Conservation (phyloP, 1,140 invertebrate species). For the Leptinotarsa undecemlineata region DNA sequence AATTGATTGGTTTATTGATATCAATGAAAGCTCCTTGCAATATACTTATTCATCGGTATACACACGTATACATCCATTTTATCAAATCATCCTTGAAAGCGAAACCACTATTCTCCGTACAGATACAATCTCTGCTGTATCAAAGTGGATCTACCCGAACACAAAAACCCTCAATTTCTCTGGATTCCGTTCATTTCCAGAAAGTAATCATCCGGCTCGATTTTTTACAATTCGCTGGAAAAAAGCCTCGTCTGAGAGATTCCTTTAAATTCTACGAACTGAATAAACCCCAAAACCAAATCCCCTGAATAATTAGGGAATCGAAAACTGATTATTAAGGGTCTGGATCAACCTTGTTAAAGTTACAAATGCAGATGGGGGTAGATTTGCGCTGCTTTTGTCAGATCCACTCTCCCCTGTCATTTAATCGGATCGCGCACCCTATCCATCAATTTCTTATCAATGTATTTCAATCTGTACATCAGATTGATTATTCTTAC, state of each 20-base stretch:
- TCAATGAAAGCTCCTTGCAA: too few species aligned
- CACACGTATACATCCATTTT: too few species aligned
- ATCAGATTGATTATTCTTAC: slow-evolving; percentile 28
- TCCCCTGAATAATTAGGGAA: slow-evolving; percentile 33
- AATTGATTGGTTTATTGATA: too few species aligned
- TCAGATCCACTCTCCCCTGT: slow-evolving; percentile 32
- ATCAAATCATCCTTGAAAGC: too few species aligned
- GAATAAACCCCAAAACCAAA: slow-evolving; percentile 15
- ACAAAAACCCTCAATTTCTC: not conserved
- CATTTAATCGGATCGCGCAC: slow-evolving; percentile 35
- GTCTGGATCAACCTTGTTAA: slow-evolving; percentile 38
- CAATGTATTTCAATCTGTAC: slow-evolving; percentile 35
- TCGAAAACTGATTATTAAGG: slow-evolving; percentile 39
- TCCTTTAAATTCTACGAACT: not conserved
- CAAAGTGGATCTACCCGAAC: not conserved
- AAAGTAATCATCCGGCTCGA: not conserved
- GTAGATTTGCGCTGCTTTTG: slow-evolving; percentile 34
- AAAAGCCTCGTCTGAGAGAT: not conserved
- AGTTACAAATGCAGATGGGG: slow-evolving; percentile 41
- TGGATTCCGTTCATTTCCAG: not conserved
- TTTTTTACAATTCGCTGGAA: not conserved
- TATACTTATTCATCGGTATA: too few species aligned
- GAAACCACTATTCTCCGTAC: too few species aligned
- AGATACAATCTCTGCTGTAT: too few species aligned
- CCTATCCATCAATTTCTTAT: slow-evolving; percentile 40